Percentiles rank a stretch among this genome's conserved stretches.
Evolutionary conservation across 2,113 vertebrate species (phyloP).

Genomic region (Pangasianodon hypophthalmus): DNA sequence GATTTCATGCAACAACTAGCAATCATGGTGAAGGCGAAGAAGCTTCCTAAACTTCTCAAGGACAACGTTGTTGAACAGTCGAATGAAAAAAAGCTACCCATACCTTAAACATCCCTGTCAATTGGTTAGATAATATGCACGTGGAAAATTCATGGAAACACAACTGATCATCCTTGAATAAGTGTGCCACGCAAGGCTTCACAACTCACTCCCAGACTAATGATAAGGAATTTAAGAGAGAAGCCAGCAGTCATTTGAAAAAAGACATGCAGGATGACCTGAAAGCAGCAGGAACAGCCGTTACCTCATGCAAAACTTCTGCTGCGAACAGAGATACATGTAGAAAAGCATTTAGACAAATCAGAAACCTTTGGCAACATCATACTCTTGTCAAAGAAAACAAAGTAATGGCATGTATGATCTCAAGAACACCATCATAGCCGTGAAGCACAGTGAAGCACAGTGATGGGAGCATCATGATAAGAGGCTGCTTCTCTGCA

Average conservation of each 20-base stretch:
- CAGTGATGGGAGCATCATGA: background rate
- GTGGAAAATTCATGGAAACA: background rate
- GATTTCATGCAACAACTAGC: background rate
- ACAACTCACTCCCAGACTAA: background rate
- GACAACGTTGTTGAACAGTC: background rate
- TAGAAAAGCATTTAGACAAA: background rate
- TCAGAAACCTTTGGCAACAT: background rate
- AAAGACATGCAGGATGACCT: background rate
- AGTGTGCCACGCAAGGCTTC: background rate
- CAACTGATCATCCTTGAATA: background rate
- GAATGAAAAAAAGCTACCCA: background rate
- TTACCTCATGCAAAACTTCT: background rate
- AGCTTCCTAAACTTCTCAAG: background rate
- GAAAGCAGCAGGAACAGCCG: background rate
- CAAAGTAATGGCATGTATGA: background rate
- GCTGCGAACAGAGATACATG: background rate
- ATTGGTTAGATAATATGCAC: background rate
- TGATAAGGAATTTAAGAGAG: background rate
- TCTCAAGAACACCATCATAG: background rate
- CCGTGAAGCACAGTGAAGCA: background rate
- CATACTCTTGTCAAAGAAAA: background rate
- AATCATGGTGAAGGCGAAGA: background rate
- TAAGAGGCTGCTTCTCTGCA: background rate
- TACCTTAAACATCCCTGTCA: background rate
- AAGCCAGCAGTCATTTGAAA: background rate